phyloP scores from a whole-genome alignment of 2,888 invertebrate genomes.

The Morpho deidamia region DNA sequence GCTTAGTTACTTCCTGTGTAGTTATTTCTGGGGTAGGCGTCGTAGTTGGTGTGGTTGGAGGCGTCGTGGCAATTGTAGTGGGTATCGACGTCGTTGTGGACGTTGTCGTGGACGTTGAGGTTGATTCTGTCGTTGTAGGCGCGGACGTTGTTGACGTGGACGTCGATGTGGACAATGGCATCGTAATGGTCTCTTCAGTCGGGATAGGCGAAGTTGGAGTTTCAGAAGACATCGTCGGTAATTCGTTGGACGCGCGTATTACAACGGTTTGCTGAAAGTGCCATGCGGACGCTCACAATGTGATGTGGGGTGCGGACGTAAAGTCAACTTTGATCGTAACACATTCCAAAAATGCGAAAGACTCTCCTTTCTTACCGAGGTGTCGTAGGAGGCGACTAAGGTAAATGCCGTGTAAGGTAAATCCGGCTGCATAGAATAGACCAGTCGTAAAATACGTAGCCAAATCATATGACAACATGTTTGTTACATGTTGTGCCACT shows the following conservation, averaged over 20 bases:
- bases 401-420: no score
- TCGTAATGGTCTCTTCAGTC: slow-evolving; percentile 34
- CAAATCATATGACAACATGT: no score
- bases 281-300: slow-evolving; percentile 74
- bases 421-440: no score
- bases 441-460: no score
- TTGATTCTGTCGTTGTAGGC: slow-evolving; percentile 25
- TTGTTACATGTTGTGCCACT: no score
- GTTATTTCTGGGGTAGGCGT: slow-evolving; percentile 50
- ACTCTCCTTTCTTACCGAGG: no score
- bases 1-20: slow-evolving; percentile 53
- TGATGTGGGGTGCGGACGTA: slow-evolving; percentile 36
- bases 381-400: no score
- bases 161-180: slow-evolving; percentile 27
- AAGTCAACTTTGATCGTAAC: slow-evolving; percentile 7
- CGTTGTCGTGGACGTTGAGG: slow-evolving; percentile 32
- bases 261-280: slow-evolving; percentile 77
- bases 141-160: slow-evolving; percentile 30
- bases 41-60: slow-evolving; percentile 36
- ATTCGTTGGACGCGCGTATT: slow-evolving; percentile 69
- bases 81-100: slow-evolving; percentile 34
- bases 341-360: neutral
- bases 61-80: slow-evolving; percentile 26
- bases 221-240: slow-evolving; percentile 49
- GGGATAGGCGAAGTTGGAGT: slow-evolving; percentile 41